Conservation (phyloP, 2,113 vertebrate genomes). For the Chrysochloris asiatica region DNA sequence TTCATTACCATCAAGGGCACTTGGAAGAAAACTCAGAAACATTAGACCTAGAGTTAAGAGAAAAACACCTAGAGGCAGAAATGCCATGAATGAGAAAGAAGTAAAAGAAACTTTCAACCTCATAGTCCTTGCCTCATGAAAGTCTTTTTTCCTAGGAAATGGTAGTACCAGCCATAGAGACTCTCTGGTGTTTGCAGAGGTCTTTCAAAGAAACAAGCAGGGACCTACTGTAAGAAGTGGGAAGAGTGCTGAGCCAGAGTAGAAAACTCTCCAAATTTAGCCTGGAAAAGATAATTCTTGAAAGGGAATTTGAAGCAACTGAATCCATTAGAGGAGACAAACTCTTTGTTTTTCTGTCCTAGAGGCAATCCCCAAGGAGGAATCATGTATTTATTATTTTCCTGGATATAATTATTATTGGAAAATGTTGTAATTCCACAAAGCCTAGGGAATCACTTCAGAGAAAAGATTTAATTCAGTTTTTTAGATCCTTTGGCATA, state of each 20-base stretch:
- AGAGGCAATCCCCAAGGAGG: neutral
- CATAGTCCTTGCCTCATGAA: neutral
- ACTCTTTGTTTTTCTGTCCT: neutral
- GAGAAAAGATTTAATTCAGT: neutral
- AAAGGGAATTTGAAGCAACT: neutral
- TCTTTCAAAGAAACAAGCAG: neutral
- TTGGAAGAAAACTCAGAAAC: constrained; percentile 6
- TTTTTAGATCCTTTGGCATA: neutral
- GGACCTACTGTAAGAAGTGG: neutral
- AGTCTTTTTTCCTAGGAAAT: neutral
- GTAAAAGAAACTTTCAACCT: neutral
- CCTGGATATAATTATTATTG: neutral
- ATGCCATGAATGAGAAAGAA: neutral
- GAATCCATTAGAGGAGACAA: neutral
- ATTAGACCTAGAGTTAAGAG: neutral
- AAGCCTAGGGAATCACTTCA: neutral
- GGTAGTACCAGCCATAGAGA: neutral
- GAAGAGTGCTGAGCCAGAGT: neutral
- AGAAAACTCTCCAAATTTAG: neutral
- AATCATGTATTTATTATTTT: neutral
- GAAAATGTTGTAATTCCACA: neutral
- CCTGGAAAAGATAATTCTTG: neutral
- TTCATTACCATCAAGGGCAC: neutral
- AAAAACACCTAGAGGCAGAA: neutral
- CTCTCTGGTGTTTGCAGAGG: neutral